phyloP scores from a whole-genome alignment of 2,888 invertebrate genomes.

The Drosophila longiperda region DNA sequence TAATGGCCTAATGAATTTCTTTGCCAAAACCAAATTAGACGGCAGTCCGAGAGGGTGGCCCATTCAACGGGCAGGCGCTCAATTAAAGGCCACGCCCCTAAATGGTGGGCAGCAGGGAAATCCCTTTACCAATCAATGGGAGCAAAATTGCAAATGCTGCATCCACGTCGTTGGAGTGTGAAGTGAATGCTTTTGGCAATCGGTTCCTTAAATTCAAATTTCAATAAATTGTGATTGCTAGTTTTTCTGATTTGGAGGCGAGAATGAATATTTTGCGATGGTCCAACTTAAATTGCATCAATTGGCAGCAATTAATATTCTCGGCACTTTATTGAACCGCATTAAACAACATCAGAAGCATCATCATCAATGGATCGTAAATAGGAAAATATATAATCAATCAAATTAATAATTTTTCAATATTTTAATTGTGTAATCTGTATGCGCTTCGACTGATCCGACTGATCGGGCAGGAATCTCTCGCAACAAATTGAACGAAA shows the following conservation, averaged over 20 bases:
- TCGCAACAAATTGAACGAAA: slow-evolving; percentile 50
- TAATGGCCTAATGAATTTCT: slow-evolving; percentile 30
- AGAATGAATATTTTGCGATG: slow-evolving; percentile 13
- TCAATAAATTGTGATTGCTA: slow-evolving; percentile 30
- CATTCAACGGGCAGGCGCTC: slow-evolving; percentile 5
- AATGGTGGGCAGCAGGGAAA: background rate
- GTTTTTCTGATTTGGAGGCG: slow-evolving; percentile 9
- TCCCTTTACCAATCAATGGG: slow-evolving; percentile 54
- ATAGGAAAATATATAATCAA: slow-evolving; percentile 38
- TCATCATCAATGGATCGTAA: background rate
- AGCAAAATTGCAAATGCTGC: slow-evolving; percentile 27
- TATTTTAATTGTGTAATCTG: background rate
- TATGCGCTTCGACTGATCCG: slow-evolving; percentile 9
- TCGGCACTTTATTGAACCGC: slow-evolving; percentile 18
- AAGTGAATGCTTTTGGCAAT: slow-evolving; percentile 27
- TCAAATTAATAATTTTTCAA: slow-evolving; percentile 46
- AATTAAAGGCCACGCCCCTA: slow-evolving; percentile 43
- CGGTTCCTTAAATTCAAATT: slow-evolving; percentile 7
- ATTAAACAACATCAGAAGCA: slow-evolving; percentile 35
- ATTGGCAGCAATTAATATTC: slow-evolving; percentile 58
- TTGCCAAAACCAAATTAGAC: slow-evolving; percentile 41
- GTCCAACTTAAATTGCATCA: slow-evolving; percentile 33
- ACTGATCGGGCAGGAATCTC: slow-evolving; percentile 32
- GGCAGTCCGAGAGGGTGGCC: background rate
- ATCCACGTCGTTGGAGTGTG: slow-evolving; percentile 2